Conservation (phyloP, 2,797 vertebrate species). For the Cyprinella venusta region DNA sequence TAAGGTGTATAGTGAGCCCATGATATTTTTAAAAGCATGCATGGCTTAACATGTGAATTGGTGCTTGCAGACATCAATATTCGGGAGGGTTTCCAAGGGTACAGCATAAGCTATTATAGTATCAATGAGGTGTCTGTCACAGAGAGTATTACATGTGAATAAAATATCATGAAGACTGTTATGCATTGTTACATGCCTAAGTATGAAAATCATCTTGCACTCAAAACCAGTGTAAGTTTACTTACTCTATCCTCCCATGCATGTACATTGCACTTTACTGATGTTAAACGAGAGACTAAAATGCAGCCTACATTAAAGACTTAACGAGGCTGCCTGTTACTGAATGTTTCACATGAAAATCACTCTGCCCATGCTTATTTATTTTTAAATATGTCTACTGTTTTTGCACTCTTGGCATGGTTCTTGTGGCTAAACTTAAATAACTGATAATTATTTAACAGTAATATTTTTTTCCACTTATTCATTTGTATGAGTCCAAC, state of each 20-base stretch:
- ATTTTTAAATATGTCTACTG: neutral
- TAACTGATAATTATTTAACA: neutral
- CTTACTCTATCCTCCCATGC: neutral
- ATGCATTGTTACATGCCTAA: too few species aligned
- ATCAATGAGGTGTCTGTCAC: too few species aligned
- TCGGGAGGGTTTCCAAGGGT: neutral
- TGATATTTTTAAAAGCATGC: neutral
- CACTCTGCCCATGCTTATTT: neutral
- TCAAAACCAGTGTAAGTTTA: neutral
- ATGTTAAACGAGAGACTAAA: neutral
- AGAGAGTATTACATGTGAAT: neutral
- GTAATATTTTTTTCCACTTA: neutral
- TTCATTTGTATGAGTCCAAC: neutral
- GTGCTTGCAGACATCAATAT: neutral
- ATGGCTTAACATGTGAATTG: neutral
- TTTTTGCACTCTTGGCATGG: neutral
- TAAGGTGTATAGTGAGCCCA: neutral
- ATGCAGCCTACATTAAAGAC: neutral
- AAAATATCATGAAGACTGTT: neutral
- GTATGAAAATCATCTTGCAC: neutral
- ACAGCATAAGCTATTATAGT: neutral
- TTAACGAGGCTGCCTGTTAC: neutral
- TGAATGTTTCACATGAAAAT: neutral
- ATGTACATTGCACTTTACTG: neutral
- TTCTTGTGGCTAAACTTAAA: neutral